A percentile compares a stretch with the other conserved stretches of the same genome.
These are phyloP conservation scores for Linhomoeus sp. DNA, from an alignment of 2,888 invertebrate species.

Conservation along the genomic window DNA sequence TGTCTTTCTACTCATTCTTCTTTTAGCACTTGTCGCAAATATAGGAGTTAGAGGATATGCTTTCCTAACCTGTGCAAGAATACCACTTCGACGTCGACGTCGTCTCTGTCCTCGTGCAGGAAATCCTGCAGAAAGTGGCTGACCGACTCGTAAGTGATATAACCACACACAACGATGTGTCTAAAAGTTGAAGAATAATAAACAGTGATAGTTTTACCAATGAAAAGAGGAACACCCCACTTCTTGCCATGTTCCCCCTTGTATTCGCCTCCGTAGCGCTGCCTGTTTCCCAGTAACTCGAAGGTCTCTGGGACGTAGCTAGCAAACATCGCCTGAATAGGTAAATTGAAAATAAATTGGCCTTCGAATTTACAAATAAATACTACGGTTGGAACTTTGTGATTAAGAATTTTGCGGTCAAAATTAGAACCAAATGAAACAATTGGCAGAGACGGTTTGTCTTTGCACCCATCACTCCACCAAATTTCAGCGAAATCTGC, in stretches of 20 bases:
- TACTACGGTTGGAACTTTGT: no score
- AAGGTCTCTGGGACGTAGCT: constrained; percentile 99
- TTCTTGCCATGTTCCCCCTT: constrained; percentile 99
- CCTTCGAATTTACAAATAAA: no score
- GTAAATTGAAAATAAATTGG: neutral
- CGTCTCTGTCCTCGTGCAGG: constrained; percentile 98
- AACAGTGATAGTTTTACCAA: neutral
- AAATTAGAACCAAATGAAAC: no score
- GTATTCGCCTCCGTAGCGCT: constrained; percentile 99
- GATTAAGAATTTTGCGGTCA: no score
- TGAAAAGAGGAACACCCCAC: constrained; percentile 39
- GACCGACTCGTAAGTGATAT: constrained; percentile 99
- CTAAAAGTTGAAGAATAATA: constrained; percentile 43
- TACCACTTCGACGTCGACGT: constrained; percentile 90
- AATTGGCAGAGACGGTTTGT: no score
- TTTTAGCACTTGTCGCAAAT: no score
- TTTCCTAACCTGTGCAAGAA: constrained; percentile 90
- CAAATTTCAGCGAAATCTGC: no score
- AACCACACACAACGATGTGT: constrained; percentile 99
- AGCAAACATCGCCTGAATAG: constrained; percentile 87
- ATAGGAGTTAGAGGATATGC: no score
- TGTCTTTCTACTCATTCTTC: no score
- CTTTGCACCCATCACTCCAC: no score
- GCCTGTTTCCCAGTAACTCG: constrained; percentile 95
- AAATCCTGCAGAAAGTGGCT: constrained; percentile 99